Evolutionary conservation across 2,797 vertebrate genomes (phyloP).

Genomic region (Odontamblyopus lacepedii): DNA sequence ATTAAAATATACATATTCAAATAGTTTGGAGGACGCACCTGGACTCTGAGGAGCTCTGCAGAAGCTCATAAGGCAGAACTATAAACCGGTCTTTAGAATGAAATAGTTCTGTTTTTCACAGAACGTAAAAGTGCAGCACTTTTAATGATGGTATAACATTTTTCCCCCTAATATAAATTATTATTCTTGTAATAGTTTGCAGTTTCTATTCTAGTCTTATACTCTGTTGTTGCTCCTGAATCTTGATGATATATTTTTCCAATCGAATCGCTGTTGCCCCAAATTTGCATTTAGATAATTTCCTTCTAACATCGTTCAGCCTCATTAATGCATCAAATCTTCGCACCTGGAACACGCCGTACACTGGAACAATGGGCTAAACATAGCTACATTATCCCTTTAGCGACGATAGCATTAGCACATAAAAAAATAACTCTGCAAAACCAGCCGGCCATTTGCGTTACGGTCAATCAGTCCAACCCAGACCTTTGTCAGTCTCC

Average conservation of each 20-base stretch:
- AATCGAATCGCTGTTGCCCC: neutral
- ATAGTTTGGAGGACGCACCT: too few relatives aligned
- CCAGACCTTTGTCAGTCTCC: constrained; percentile 37
- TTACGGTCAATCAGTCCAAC: constrained; percentile 41
- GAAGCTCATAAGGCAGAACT: too few relatives aligned
- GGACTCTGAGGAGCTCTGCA: too few relatives aligned
- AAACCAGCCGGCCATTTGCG: constrained; percentile 23
- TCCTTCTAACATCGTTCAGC: neutral
- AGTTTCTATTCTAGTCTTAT: too few relatives aligned
- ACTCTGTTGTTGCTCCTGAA: neutral
- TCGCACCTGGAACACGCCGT: neutral
- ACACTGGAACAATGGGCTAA: neutral
- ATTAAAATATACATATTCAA: too few relatives aligned
- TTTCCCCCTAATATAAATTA: too few relatives aligned
- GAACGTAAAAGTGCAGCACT: too few relatives aligned
- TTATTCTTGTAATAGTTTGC: too few relatives aligned
- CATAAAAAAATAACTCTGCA: neutral
- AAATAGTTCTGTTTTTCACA: too few relatives aligned
- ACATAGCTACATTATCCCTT: neutral
- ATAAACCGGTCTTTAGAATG: too few relatives aligned
- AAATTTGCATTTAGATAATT: neutral
- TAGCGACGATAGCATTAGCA: constrained; percentile 20
- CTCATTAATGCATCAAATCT: too few relatives aligned
- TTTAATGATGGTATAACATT: too few relatives aligned
- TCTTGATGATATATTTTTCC: neutral